These are phyloP conservation scores for Brachypalpus laphriformis DNA, from an alignment of 2,888 invertebrate species.

Conservation along the genomic window DNA sequence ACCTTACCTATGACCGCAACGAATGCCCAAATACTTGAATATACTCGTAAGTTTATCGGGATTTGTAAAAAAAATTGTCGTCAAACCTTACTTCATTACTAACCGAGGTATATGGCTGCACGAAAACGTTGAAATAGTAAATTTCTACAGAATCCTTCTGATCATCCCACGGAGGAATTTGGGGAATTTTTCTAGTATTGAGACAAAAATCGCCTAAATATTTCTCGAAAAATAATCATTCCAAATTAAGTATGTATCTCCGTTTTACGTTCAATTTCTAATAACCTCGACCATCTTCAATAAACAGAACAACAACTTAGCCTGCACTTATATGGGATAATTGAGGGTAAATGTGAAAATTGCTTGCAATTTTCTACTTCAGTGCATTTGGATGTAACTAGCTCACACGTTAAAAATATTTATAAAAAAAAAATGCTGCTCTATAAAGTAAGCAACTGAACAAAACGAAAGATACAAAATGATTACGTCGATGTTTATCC, in stretches of 20 bases:
- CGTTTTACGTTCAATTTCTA: background rate
- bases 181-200: too few species aligned
- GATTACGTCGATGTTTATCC: background rate
- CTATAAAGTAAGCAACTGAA: background rate
- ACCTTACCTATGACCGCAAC: too few species aligned
- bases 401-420: background rate
- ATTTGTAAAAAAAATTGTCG: too few species aligned
- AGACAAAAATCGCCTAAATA: too few species aligned
- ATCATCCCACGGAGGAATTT: too few species aligned
- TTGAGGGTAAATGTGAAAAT: constrained; percentile 45
- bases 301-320: background rate
- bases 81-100: too few species aligned
- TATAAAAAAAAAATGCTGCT: background rate
- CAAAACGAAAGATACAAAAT: constrained; percentile 3
- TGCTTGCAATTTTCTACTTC: constrained; percentile 33
- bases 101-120: too few species aligned
- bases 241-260: background rate
- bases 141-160: too few species aligned
- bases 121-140: too few species aligned
- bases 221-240: background rate
- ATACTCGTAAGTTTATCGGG: too few species aligned
- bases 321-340: constrained; percentile 20
- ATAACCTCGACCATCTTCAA: background rate
- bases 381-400: constrained; percentile 4
- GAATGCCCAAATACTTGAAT: too few species aligned